Base-by-base conservation (phyloP, 2,888 invertebrate genomes). In the Aporophyla nigra region DNA sequence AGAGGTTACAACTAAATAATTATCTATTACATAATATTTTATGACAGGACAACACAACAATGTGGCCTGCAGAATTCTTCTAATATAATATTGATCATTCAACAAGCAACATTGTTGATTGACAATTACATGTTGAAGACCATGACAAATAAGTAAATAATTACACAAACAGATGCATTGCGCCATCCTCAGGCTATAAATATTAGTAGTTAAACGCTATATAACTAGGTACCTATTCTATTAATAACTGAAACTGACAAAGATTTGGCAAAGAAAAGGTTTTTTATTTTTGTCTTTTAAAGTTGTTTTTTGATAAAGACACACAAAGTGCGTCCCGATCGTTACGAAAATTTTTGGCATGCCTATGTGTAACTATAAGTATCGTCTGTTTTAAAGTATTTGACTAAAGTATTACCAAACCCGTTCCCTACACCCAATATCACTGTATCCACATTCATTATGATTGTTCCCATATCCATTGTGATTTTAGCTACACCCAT, bases 81-180 rank as follows among this genome's bases (percentile, higher is more conserved):
- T 12, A 49, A 5, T 40, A 40, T 53, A 67, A 78, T 78, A 82
- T 76, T 82, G 76, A 82, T 82, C 16, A 12, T 43, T 49, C 40
- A 0, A 33, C 54, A 56, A 76, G 54, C 51, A n/a, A 46, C 51
- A 66, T 7, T 56, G 80, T 72, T 79, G 51, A 81, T 72, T 73
- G 49, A 53, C 61, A 80, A 80, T 62, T 58, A 84, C 27, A 14
- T 53, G 56, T 61, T 51, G 51, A 66, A 84, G 43, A 51, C 54
- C 33, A 61, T 14, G n/a, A 49, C 58, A 63, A 73, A 73, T 71
- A 67, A 62, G 14, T 66, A 62, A 61, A 73, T 66, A 49, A 73
- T 70, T 72, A 19, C 24, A 54, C 63, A 84, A 84, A 79, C 33
- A 61, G 12, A 56, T 46, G 19, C 33, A 74, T 58, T 63, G 62